Percentiles rank a stretch among this genome's conserved stretches.
These are phyloP conservation scores for Cheiracanthium punctorium DNA, from an alignment of 2,888 invertebrate genomes.

Conservation along the genomic window DNA sequence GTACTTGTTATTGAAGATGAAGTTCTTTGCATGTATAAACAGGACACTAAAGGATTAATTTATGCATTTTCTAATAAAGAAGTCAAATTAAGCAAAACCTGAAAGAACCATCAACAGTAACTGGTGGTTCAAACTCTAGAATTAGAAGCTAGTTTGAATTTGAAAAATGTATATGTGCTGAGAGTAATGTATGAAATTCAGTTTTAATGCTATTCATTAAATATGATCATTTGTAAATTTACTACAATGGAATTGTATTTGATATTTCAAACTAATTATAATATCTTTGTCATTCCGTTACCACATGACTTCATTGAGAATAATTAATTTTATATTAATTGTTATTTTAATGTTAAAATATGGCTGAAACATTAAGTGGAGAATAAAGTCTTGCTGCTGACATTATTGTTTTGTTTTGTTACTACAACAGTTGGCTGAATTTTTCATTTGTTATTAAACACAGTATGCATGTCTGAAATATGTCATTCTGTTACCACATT, in stretches of 20 bases:
- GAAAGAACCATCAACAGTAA: background rate
- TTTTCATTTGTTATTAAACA: background rate
- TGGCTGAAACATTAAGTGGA: background rate
- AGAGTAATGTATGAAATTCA: background rate
- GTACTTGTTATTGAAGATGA: background rate
- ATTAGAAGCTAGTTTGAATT: background rate
- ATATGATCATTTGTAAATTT: background rate
- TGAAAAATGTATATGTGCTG: background rate
- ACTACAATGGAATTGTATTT: background rate
- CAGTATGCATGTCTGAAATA: background rate
- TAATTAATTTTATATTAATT: background rate
- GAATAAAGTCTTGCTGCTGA: background rate
- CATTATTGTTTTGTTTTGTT: background rate
- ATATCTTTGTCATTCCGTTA: background rate
- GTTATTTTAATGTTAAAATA: background rate
- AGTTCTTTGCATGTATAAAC: background rate
- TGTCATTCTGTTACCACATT: background rate
- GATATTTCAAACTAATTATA: background rate
- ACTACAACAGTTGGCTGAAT: background rate
- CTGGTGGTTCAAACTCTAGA: background rate
- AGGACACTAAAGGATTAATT: background rate
- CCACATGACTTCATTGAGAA: background rate
- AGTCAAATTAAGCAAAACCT: background rate
- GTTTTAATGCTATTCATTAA: background rate
- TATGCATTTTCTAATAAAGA: conserved; percentile 9